phyloP scores from a whole-genome alignment of 2,797 vertebrate species.

The Rhodeus uyekii region DNA sequence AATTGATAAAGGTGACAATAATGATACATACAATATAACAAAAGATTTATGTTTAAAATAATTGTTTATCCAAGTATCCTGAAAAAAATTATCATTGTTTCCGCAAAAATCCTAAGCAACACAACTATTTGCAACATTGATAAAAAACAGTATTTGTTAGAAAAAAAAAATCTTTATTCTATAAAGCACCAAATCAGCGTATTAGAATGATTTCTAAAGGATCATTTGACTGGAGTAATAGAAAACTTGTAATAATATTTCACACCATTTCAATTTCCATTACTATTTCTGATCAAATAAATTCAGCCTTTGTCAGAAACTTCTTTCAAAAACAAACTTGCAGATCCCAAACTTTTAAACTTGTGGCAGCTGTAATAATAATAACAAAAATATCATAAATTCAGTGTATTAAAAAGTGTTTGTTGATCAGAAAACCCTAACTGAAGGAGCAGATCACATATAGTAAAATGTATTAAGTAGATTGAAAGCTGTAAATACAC shows the following conservation, averaged over 20 bases:
- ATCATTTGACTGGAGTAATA: neutral
- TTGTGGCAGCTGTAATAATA: neutral
- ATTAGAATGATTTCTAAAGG: neutral
- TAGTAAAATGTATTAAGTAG: neutral
- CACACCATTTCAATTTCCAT: neutral
- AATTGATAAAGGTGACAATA: no score
- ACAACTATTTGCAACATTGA: neutral
- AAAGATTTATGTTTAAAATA: no score
- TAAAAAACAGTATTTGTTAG: no score
- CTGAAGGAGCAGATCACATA: neutral
- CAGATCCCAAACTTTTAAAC: neutral
- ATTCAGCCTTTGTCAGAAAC: no score
- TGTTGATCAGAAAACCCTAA: neutral
- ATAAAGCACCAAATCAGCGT: neutral
- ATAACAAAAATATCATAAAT: neutral
- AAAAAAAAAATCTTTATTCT: neutral
- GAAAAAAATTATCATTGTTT: no score
- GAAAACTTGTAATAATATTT: no score
- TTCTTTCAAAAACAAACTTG: no score
- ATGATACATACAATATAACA: no score
- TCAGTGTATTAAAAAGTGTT: neutral
- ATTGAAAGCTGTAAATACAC: neutral
- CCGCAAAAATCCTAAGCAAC: neutral
- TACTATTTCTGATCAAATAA: no score
- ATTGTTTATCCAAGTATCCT: no score